Evolutionary conservation across 2,888 invertebrate genomes (phyloP).

Genomic region (Agrotis puta): DNA sequence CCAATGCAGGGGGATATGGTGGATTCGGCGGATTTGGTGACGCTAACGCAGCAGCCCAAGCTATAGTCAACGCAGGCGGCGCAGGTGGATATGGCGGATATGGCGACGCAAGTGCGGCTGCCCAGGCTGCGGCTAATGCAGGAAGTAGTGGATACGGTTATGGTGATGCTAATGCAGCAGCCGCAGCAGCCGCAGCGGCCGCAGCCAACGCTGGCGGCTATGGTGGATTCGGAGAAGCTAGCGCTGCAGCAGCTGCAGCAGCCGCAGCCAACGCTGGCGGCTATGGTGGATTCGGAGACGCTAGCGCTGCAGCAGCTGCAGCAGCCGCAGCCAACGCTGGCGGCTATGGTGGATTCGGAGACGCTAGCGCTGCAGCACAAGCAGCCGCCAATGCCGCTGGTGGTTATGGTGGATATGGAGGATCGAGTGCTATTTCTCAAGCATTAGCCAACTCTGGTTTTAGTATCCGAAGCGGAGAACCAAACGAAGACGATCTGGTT

Average conservation of each 20-base stretch:
- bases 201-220: slow-evolving; percentile 28
- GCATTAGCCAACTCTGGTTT: slow-evolving; percentile 54
- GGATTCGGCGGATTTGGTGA: slow-evolving; percentile 32
- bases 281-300: slow-evolving; percentile 23
- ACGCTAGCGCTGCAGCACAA: slow-evolving; percentile 18
- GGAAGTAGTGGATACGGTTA: too few relatives aligned
- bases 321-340: not conserved
- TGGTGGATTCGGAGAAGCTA: slow-evolving; percentile 3
- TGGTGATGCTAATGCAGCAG: too few relatives aligned
- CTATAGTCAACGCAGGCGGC: not conserved
- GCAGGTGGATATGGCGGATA: slow-evolving; percentile 19
- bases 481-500: slow-evolving; percentile 32
- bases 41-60: slow-evolving; percentile 18
- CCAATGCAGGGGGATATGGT: too few relatives aligned
- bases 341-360: slow-evolving; percentile 27
- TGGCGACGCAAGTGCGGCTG: slow-evolving; percentile 9
- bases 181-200: not conserved
- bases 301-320: slow-evolving; percentile 5
- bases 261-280: not conserved
- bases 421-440: slow-evolving; percentile 55
- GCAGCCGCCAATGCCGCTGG: slow-evolving; percentile 38
- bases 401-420: slow-evolving; percentile 51
- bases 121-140: too few relatives aligned
- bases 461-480: slow-evolving; percentile 50
- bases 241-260: slow-evolving; percentile 21